Base-by-base conservation (phyloP, 2,888 invertebrate genomes). In the Heterodera filipjevi region DNA sequence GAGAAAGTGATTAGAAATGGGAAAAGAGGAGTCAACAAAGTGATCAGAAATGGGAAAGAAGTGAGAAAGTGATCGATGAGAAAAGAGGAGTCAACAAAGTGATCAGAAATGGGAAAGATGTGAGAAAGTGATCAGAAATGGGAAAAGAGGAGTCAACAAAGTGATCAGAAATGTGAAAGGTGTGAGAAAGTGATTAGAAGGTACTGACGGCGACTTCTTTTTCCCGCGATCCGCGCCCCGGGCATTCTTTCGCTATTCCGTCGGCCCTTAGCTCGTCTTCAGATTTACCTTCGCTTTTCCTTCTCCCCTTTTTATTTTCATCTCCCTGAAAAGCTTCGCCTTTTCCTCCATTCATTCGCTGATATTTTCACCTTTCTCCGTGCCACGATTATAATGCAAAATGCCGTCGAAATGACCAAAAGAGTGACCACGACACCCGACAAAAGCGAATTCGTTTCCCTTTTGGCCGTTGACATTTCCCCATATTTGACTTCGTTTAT, bases 401-500 rank as follows among this genome's bases (percentile, higher is more conserved):
- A 68, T 46, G 76, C 79, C 2, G 83, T 83, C 2, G 77, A 66
- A n/a, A 85, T 77, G 32, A 85, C 77, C 14, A 83, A 70, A 22
- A 80, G 33, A 3, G 75, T 72, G 22, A 84, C 83, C 35, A 76
- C 71, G 12, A 80, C 79, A 30, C 70, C 79, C n/a, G 83, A 81
- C 22, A 83, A 59, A 85, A 80, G 76, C 14, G 79, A 77, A 53
- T 84, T 83, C 35, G 84, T 72, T 53, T 79, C 77, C 14, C 80
- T 80, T 74, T 81, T 82, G 33, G 59, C 35, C 44, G 59, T 30
- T 32, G 77, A 71, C 66, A 59, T 76, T 70, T 84, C 78, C 22
- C 83, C 83, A 49, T 83, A 83, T 39, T 78, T 66, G 3, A 83
- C 77, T 33, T 80, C 71, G 53, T 83, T 83, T 59, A 83, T 83